A percentile compares a stretch with the other conserved stretches of the same genome.
These are phyloP conservation scores for Dicycla oo DNA, from an alignment of 2,888 invertebrate genomes.

Conservation along the genomic window DNA sequence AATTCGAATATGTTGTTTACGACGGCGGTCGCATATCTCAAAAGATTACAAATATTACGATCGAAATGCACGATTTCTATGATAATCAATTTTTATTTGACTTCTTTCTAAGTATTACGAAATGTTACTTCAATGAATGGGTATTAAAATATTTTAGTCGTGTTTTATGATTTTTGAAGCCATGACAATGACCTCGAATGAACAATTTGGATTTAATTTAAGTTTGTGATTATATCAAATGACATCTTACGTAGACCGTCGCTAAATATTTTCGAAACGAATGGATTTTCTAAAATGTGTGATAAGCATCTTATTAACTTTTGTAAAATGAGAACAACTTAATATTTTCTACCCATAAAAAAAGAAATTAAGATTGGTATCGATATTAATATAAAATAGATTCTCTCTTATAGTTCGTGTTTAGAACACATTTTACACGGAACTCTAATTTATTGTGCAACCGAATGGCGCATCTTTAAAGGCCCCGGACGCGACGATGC, in stretches of 20 bases:
- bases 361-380: background rate
- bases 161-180: slow-evolving; percentile 42
- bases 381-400: background rate
- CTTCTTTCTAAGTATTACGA: slow-evolving; percentile 48
- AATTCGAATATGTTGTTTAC: slow-evolving; percentile 45
- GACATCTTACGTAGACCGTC: background rate
- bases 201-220: slow-evolving; percentile 9
- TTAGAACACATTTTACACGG: background rate
- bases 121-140: slow-evolving; percentile 46
- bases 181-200: slow-evolving; percentile 37
- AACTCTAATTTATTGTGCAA: too few species aligned
- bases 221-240: background rate
- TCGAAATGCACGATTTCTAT: slow-evolving; percentile 60
- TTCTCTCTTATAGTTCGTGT: background rate
- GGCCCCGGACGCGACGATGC: too few species aligned
- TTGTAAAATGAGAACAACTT: background rate
- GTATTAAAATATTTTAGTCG: slow-evolving; percentile 43
- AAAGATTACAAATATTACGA: slow-evolving; percentile 60
- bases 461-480: background rate
- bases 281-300: background rate
- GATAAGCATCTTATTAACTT: background rate
- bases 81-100: slow-evolving; percentile 61
- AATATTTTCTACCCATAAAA: background rate
- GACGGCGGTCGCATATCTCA: slow-evolving; percentile 45
- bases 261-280: background rate